A percentile compares a stretch with the other conserved stretches of the same genome.
These are phyloP conservation scores for Pluvianellus socialis DNA, from an alignment of 2,113 vertebrate species.

Conservation along the genomic window DNA sequence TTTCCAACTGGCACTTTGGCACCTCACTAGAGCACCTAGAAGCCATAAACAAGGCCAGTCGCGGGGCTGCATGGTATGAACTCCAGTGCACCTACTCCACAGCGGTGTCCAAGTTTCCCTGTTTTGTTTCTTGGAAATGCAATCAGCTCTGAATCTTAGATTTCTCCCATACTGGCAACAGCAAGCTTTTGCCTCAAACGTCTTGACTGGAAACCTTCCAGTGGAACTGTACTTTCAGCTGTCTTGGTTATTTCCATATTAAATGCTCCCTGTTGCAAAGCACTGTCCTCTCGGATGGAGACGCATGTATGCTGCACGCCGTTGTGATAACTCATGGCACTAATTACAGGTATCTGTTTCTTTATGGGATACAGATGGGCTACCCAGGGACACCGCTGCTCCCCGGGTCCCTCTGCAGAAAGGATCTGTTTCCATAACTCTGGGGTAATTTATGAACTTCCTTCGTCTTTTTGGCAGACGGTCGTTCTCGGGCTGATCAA, in stretches of 20 bases:
- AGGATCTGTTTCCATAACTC: background rate
- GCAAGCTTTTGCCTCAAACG: background rate
- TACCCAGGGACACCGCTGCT: background rate
- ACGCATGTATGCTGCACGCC: accelerated
- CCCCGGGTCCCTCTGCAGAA: background rate
- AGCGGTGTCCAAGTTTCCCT: background rate
- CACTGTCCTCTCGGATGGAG: background rate
- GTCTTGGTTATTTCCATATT: background rate
- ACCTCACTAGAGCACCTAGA: background rate
- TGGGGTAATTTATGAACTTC: background rate
- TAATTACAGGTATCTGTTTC: background rate
- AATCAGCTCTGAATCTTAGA: background rate
- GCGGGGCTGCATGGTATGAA: background rate
- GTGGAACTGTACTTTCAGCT: background rate
- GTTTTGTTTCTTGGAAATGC: conserved; percentile 19
- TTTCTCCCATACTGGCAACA: background rate
- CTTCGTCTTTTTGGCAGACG: background rate
- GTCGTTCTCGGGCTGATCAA: background rate
- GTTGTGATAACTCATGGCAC: background rate
- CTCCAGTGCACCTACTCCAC: background rate
- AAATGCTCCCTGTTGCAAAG: background rate
- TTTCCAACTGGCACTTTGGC: background rate
- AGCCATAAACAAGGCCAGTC: background rate
- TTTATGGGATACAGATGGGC: background rate
- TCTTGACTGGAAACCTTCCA: background rate